phyloP scores from a whole-genome alignment of 1,140 invertebrate species.

The Antheraea pernyi region DNA sequence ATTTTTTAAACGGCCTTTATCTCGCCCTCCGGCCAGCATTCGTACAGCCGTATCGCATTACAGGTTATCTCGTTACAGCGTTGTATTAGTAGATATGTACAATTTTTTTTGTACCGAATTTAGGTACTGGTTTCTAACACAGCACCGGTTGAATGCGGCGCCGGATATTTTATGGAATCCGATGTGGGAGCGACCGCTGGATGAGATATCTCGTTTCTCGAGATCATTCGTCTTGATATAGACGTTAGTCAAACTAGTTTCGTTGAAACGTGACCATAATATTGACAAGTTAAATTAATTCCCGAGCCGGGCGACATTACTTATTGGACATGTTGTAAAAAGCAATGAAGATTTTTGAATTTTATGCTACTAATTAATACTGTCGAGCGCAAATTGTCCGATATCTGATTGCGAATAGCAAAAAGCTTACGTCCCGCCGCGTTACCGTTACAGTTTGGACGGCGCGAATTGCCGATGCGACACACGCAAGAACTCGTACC shows the following conservation, averaged over 20 bases:
- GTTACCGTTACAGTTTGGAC: slow-evolving; percentile 47
- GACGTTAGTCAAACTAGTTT: slow-evolving; percentile 49
- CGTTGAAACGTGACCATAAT: slow-evolving; percentile 50
- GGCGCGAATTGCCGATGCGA: slow-evolving; percentile 55
- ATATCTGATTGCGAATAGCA: slow-evolving; percentile 37
- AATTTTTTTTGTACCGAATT: slow-evolving; percentile 37
- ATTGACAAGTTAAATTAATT: slow-evolving; percentile 55
- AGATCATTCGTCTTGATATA: slow-evolving; percentile 55
- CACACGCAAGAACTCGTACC: slow-evolving; percentile 55
- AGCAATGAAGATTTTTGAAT: slow-evolving; percentile 45
- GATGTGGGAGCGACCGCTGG: slow-evolving; percentile 41
- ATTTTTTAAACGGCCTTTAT: slow-evolving; percentile 65
- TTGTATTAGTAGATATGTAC: slow-evolving; percentile 35
- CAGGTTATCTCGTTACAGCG: slow-evolving; percentile 52
- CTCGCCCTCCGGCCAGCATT: slow-evolving; percentile 52
- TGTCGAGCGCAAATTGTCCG: slow-evolving; percentile 25
- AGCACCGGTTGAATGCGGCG: slow-evolving; percentile 28
- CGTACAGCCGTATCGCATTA: slow-evolving; percentile 55
- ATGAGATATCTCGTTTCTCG: slow-evolving; percentile 49
- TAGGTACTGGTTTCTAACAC: slow-evolving; percentile 35
- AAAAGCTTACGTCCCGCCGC: slow-evolving; percentile 40
- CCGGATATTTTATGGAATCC: slow-evolving; percentile 56
- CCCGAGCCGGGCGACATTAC: slow-evolving; percentile 32
- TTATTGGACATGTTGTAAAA: slow-evolving; percentile 25
- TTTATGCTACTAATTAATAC: slow-evolving; percentile 44